Conservation (phyloP, 2,113 vertebrate genomes). For the Manacus vitellinus region DNA sequence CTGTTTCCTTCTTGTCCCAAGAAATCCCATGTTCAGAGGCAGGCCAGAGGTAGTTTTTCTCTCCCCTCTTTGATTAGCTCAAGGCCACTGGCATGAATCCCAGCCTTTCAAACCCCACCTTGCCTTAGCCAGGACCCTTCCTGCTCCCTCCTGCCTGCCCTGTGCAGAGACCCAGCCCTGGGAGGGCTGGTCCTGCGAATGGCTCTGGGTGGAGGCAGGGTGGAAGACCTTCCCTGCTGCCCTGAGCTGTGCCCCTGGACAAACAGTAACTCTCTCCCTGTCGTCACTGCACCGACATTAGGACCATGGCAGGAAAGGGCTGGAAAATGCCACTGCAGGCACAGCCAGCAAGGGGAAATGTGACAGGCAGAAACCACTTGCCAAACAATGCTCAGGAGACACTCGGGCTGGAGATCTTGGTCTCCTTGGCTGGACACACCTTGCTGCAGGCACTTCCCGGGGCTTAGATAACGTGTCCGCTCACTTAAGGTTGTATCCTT, state of each 20-base stretch:
- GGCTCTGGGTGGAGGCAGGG: neutral
- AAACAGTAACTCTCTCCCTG: neutral
- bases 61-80: neutral
- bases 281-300: neutral
- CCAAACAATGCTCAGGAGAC: slow-evolving; percentile 49
- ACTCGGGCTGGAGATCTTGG: neutral
- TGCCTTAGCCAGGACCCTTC: neutral
- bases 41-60: neutral
- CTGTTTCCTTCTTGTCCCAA: neutral
- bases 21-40: neutral
- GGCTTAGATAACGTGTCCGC: neutral
- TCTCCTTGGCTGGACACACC: slow-evolving; percentile 42
- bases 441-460: neutral
- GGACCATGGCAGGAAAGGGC: slow-evolving; percentile 53
- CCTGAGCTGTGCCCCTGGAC: neutral
- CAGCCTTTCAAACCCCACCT: neutral
- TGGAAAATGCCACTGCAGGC: slow-evolving; percentile 50
- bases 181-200: neutral
- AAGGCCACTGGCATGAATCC: neutral
- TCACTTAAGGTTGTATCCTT: neutral
- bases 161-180: neutral
- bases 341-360: neutral
- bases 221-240: neutral
- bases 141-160: neutral
- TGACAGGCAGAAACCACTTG: neutral